These are phyloP conservation scores for Otus sunia DNA, from an alignment of 2,113 vertebrate genomes.

Conservation along the genomic window DNA sequence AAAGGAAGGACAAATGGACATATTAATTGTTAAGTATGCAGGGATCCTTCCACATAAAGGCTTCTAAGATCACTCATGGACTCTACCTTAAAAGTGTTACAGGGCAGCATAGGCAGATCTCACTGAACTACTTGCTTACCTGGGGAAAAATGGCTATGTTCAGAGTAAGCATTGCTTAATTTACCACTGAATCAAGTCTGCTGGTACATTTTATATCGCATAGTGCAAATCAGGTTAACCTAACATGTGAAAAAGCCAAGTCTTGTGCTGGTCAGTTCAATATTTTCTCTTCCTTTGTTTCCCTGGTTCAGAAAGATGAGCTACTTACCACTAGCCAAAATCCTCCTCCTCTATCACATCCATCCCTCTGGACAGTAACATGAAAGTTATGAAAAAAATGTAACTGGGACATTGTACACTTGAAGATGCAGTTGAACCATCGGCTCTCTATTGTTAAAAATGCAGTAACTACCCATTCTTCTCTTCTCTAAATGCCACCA, in stretches of 20 bases:
- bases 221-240: neutral
- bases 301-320: neutral
- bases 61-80: neutral
- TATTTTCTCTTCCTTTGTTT: neutral
- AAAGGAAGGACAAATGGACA: neutral
- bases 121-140: neutral
- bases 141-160: neutral
- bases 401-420: neutral
- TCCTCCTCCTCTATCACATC: neutral
- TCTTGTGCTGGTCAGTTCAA: neutral
- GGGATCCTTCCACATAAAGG: neutral
- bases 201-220: neutral
- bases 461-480: neutral
- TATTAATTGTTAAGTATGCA: neutral
- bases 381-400: neutral
- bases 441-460: neutral
- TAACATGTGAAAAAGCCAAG: neutral
- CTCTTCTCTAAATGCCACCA: neutral
- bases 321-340: neutral
- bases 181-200: neutral
- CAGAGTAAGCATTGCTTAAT: neutral
- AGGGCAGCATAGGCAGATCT: neutral
- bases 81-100: neutral
- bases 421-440: neutral
- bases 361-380: neutral